Conservation (phyloP, 2,113 vertebrate genomes). For the Pseudorhombus dupliciocellatus region DNA sequence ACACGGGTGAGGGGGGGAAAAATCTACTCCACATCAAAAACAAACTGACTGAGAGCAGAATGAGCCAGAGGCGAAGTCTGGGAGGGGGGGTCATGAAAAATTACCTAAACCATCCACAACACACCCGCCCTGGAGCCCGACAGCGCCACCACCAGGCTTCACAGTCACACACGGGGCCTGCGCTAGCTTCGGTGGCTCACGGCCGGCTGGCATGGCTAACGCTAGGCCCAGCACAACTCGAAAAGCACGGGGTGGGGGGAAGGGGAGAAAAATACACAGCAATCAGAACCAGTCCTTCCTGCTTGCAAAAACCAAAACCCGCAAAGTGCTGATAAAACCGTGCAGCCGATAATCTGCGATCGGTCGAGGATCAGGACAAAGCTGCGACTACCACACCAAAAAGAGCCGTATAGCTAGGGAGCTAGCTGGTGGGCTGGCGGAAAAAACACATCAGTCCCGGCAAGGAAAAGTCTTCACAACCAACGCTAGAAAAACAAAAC, state of each 20-base stretch:
- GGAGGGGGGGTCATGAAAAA: constrained; percentile 32
- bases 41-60: background rate
- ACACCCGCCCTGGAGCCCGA: constrained; percentile 46
- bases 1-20: constrained; percentile 13
- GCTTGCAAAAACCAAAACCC: constrained; percentile 61
- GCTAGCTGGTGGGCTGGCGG: constrained; percentile 33
- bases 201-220: constrained; percentile 59
- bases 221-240: constrained; percentile 53
- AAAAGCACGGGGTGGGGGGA: constrained; percentile 10
- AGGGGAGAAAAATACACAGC: constrained; percentile 42
- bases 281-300: constrained; percentile 44
- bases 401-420: background rate
- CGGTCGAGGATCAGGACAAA: constrained; percentile 14
- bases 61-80: constrained; percentile 33
- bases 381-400: constrained; percentile 30
- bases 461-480: constrained; percentile 59
- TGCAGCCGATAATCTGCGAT: constrained; percentile 22
- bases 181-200: constrained; percentile 31
- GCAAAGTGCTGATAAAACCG: constrained; percentile 21
- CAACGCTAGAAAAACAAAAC: constrained; percentile 66
- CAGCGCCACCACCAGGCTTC: constrained; percentile 60
- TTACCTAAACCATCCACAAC: constrained; percentile 55
- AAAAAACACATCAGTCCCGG: constrained; percentile 59
- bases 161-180: constrained; percentile 53
- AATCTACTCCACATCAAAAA: constrained; percentile 38